Percentiles rank a stretch among this genome's conserved stretches.
These are phyloP conservation scores for Stomatorhinus walkeri DNA, from an alignment of 2,797 vertebrate genomes.

Conservation along the genomic window DNA sequence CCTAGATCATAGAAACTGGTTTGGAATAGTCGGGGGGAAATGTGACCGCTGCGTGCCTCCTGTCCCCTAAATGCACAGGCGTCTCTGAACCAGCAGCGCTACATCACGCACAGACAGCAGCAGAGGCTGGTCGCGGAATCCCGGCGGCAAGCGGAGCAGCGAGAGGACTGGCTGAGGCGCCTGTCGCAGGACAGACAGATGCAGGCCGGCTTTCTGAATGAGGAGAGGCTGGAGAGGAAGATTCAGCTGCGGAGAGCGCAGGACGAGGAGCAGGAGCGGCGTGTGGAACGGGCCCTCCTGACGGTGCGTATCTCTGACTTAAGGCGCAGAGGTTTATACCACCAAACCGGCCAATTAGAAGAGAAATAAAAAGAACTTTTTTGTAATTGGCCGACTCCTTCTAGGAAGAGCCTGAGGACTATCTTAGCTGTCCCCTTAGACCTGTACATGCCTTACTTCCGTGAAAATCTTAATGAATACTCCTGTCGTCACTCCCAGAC, in stretches of 20 bases:
- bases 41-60: not conserved
- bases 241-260: constrained; percentile 53
- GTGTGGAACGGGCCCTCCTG: constrained; percentile 58
- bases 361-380: not conserved
- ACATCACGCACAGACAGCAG: constrained; percentile 42
- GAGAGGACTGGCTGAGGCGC: constrained; percentile 44
- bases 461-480: not conserved
- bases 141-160: constrained; percentile 44
- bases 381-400: not conserved
- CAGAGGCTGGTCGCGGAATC: constrained; percentile 42
- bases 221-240: constrained; percentile 55
- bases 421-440: not conserved
- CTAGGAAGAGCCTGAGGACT: not conserved
- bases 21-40: not conserved
- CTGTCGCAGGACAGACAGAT: constrained; percentile 47
- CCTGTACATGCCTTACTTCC: not conserved
- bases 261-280: constrained; percentile 63
- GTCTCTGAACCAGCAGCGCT: constrained; percentile 38
- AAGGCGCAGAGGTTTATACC: not conserved
- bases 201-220: constrained; percentile 41
- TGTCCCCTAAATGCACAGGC: not conserved
- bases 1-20: not conserved
- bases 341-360: not conserved
- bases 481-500: constrained; percentile 50
- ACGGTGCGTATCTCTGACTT: constrained; percentile 45